These are phyloP conservation scores for Nansenia antarctica DNA, from an alignment of 2,113 vertebrate genomes.

Conservation along the genomic window DNA sequence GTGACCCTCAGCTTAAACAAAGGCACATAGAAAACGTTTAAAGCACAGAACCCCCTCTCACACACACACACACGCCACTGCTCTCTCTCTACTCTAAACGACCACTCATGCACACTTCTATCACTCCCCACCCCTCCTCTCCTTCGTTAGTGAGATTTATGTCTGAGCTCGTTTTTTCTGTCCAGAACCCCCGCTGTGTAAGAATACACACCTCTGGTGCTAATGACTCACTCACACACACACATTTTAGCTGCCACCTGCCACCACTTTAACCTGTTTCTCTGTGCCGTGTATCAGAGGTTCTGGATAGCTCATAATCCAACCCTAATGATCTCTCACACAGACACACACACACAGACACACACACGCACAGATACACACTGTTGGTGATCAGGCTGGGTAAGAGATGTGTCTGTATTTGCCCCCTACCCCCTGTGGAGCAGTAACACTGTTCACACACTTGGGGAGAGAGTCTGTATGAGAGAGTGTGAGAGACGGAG, in stretches of 20 bases:
- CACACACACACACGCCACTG: not conserved
- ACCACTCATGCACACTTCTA: too few relatives aligned
- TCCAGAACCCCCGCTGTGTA: constrained; percentile 26
- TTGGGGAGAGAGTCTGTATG: too few relatives aligned
- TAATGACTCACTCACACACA: constrained; percentile 46
- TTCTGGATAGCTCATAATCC: not conserved
- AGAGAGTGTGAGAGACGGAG: constrained; percentile 24
- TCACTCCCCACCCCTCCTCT: too few relatives aligned
- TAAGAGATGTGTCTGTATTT: not conserved
- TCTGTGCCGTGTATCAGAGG: constrained; percentile 9
- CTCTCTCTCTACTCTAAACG: not conserved
- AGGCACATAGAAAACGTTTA: not conserved
- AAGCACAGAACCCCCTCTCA: constrained; percentile 8
- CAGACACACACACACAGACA: constrained; percentile 21
- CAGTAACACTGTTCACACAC: not conserved
- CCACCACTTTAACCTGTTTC: constrained; percentile 13
- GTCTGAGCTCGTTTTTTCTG: constrained; percentile 9
- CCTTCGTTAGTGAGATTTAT: constrained; percentile 64
- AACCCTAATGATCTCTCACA: constrained; percentile 3
- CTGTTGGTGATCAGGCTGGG: not conserved
- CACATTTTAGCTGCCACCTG: constrained; percentile 60
- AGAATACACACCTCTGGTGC: constrained; percentile 53
- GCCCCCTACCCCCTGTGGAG: not conserved
- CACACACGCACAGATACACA: not conserved
- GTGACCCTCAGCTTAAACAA: constrained; percentile 3